These are phyloP conservation scores for Aphaenogaster ashmeadi DNA, from an alignment of 1,140 invertebrate species.

Conservation along the genomic window DNA sequence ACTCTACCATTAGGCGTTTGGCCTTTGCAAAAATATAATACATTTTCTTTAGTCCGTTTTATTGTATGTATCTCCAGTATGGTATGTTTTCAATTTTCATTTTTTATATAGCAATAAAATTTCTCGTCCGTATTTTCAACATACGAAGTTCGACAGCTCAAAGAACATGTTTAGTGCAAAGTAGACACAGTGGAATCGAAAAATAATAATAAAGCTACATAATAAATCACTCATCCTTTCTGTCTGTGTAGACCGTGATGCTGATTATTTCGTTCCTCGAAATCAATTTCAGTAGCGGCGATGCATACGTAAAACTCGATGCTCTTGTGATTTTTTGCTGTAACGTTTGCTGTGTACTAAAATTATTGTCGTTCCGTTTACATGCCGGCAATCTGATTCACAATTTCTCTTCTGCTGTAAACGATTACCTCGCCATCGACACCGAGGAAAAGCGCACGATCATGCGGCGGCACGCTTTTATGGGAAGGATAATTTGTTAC, in stretches of 20 bases:
- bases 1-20: no score
- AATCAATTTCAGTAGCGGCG: conserved; percentile 1
- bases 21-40: no score
- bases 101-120: background rate
- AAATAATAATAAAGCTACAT: background rate
- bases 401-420: conserved; percentile 59
- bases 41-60: no score
- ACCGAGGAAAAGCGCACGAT: conserved; percentile 15
- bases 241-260: conserved; percentile 35
- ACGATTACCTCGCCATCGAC: conserved; percentile 34
- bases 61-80: background rate
- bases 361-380: conserved; percentile 35
- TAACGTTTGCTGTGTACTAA: conserved; percentile 17
- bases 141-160: background rate
- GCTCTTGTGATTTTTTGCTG: background rate
- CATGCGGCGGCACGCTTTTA: conserved; percentile 44
- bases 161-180: background rate
- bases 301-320: conserved; percentile 45
- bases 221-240: background rate
- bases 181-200: background rate
- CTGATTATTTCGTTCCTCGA: conserved; percentile 10
- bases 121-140: background rate
- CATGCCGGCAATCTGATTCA: background rate
- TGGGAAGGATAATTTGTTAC: conserved; percentile 11
- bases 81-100: conserved; percentile 30